These are phyloP conservation scores for Herpailurus yagouaroundi DNA, from an alignment of 2,113 vertebrate species.

Conservation along the genomic window DNA sequence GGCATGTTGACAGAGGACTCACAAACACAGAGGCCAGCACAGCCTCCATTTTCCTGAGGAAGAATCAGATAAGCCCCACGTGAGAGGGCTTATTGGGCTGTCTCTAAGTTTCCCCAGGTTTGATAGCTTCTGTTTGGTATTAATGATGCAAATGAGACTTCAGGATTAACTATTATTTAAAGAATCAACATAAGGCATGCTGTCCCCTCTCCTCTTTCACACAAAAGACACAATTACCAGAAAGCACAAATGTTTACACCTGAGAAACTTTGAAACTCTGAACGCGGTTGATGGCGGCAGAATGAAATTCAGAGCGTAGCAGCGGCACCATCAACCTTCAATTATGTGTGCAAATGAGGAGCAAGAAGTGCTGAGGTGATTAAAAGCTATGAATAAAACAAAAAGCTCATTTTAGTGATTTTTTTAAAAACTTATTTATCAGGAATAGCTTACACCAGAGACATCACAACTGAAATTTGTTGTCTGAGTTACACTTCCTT, in stretches of 20 bases:
- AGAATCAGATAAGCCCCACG: not conserved
- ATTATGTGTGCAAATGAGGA: slow-evolving; percentile 31
- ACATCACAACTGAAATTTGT: slow-evolving; percentile 20
- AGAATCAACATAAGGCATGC: not conserved
- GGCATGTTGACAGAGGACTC: not conserved
- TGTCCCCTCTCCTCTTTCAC: not conserved
- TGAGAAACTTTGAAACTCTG: not conserved
- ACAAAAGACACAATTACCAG: not conserved
- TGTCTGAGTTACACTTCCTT: slow-evolving; percentile 40
- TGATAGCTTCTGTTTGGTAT: slow-evolving; percentile 10
- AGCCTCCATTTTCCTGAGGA: not conserved
- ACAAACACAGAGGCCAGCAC: not conserved
- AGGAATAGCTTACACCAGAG: slow-evolving; percentile 25
- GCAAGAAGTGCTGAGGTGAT: slow-evolving; percentile 41
- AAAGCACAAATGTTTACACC: not conserved
- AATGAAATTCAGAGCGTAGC: not conserved
- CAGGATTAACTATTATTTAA: not conserved
- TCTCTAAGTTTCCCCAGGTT: not conserved
- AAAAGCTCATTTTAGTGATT: slow-evolving; percentile 25
- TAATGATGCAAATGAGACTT: slow-evolving; percentile 14
- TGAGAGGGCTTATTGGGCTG: not conserved
- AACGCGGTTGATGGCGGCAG: not conserved
- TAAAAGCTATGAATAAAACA: slow-evolving; percentile 56
- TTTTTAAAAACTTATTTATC: slow-evolving; percentile 39
- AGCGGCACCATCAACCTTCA: not conserved